Evolutionary conservation across 1,140 invertebrate genomes (phyloP).

Genomic region (Diorhabda elongata): DNA sequence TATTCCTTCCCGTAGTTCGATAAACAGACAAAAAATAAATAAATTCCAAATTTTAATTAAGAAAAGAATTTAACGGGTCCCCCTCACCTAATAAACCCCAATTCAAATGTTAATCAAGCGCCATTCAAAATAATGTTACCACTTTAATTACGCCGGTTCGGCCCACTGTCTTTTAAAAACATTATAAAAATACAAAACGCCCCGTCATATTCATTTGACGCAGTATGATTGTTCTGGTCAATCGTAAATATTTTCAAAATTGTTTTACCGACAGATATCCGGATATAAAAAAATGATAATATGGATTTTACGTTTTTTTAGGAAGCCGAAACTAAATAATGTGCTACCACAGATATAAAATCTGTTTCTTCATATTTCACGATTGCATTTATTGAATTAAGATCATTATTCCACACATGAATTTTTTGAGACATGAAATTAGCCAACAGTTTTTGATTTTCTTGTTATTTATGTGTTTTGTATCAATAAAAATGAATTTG

Average conservation of each 20-base stretch:
- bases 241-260: constrained; percentile 3
- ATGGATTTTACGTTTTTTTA: not conserved
- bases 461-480: too few relatives aligned
- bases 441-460: too few relatives aligned
- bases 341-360: too few relatives aligned
- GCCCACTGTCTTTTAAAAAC: not conserved
- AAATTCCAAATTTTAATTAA: not conserved
- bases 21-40: not conserved
- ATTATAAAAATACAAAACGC: not conserved
- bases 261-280: not conserved
- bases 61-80: not conserved
- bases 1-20: not conserved
- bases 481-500: too few relatives aligned
- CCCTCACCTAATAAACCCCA: not conserved
- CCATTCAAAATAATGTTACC: not conserved
- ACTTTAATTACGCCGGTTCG: not conserved
- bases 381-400: too few relatives aligned
- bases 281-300: constrained; percentile 1
- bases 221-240: not conserved
- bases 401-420: too few relatives aligned
- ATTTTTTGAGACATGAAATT: too few relatives aligned
- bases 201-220: not conserved
- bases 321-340: too few relatives aligned
- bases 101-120: constrained; percentile 2
- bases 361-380: too few relatives aligned